Conservation (phyloP, 2,113 vertebrate genomes). For the Psophia crepitans region DNA sequence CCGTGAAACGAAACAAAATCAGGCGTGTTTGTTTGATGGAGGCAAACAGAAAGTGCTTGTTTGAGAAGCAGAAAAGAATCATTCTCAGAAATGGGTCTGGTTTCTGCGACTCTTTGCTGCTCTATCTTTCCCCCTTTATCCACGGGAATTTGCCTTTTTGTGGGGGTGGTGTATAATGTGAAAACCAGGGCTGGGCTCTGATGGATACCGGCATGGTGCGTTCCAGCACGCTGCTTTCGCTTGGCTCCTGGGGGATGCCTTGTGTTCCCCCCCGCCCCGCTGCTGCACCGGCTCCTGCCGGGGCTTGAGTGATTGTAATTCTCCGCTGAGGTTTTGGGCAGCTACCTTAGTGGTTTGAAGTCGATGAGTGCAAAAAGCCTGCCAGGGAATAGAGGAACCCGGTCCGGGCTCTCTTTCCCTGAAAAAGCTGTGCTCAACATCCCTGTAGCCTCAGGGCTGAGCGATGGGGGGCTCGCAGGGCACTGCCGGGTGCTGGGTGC, state of each 20-base stretch:
- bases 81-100: neutral
- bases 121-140: neutral
- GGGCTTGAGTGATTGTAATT: neutral
- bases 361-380: neutral
- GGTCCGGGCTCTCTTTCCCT: neutral
- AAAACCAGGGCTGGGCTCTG: neutral
- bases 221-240: neutral
- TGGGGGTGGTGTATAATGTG: neutral
- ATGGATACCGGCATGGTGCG: neutral
- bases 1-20: slow-evolving; percentile 11
- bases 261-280: accelerated
- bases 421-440: accelerated
- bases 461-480: neutral
- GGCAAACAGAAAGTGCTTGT: neutral
- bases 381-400: neutral
- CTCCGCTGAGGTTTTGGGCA: neutral
- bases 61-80: neutral
- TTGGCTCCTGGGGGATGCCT: neutral
- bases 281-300: neutral
- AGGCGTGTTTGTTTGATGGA: neutral
- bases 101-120: neutral
- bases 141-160: neutral
- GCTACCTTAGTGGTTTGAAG: slow-evolving; percentile 14
- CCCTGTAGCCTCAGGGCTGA: neutral
- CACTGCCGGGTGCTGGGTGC: accelerated